A percentile compares a stretch with the other conserved stretches of the same genome.
Evolutionary conservation across 23 tunicate genomes (phyloP).

Genomic region (Aplidium turbinatum): DNA sequence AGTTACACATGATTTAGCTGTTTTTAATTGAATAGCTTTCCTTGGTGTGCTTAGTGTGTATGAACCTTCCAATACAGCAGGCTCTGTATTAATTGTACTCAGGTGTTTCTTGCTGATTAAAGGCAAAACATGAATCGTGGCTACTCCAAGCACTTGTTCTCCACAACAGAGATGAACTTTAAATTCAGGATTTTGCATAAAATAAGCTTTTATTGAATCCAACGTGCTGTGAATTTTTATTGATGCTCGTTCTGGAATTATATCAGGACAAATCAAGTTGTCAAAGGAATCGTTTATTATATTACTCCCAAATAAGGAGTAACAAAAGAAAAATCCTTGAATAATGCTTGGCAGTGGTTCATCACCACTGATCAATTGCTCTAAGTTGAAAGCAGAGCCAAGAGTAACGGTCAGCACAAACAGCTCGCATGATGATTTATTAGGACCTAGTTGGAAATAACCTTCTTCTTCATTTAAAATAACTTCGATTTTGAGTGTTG

Average conservation of each 20-base stretch:
- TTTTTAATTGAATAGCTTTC: constrained; percentile 28
- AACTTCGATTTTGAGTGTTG: constrained; percentile 38
- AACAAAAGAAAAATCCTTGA: constrained; percentile 83
- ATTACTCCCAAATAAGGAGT: constrained; percentile 88
- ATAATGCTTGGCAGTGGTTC: constrained; percentile 47
- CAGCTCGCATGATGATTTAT: constrained; percentile 50
- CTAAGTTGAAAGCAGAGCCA: constrained; percentile 81
- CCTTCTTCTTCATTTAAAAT: constrained; percentile 78
- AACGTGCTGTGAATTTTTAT: constrained; percentile 66
- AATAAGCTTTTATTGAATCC: constrained; percentile 46
- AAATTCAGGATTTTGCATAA: constrained; percentile 46
- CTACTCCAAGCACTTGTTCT: constrained; percentile 83
- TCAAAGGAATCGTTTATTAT: constrained; percentile 89
- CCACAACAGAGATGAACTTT: constrained; percentile 88
- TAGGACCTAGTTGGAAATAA: constrained; percentile 79
- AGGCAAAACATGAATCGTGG: constrained; percentile 44
- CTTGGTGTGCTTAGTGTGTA: constrained; percentile 54
- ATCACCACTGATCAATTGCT: constrained; percentile 70
- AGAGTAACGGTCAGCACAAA: constrained; percentile 83
- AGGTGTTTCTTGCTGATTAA: constrained; percentile 45
- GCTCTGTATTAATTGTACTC: constrained; percentile 32
- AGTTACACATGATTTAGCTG: constrained; percentile 59
- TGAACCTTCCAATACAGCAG: constrained; percentile 57
- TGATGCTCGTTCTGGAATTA: constrained; percentile 92
- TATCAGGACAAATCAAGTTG: constrained; percentile 67